Percentiles rank a stretch among this genome's conserved stretches.
These are phyloP conservation scores for Macquaria ambigua DNA, from an alignment of 2,113 vertebrate species.

Conservation along the genomic window DNA sequence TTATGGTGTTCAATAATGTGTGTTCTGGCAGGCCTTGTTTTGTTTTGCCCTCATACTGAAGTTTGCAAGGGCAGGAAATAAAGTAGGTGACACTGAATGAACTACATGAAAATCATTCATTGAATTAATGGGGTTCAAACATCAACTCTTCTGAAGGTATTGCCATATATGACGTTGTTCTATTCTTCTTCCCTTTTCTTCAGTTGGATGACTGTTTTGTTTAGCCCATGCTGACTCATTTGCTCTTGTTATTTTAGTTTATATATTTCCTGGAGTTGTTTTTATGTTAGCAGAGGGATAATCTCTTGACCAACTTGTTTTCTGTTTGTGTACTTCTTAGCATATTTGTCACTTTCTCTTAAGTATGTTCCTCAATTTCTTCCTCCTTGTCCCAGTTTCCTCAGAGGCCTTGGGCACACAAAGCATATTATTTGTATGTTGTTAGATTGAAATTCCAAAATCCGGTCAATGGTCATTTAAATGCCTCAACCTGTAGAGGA, in stretches of 20 bases:
- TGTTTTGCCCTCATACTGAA: background rate
- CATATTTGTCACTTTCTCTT: background rate
- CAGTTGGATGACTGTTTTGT: too few relatives aligned
- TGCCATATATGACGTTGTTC: background rate
- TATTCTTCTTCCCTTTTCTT: background rate
- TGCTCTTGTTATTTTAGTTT: background rate
- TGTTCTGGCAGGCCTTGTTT: slow-evolving; percentile 6
- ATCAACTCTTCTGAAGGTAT: background rate
- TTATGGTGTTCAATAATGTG: background rate
- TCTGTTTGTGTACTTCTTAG: background rate
- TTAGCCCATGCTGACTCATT: background rate
- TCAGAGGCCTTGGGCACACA: background rate
- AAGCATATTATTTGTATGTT: background rate
- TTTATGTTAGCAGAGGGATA: background rate
- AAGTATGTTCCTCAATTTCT: background rate
- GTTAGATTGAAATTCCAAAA: background rate
- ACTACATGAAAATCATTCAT: background rate
- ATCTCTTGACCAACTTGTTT: background rate
- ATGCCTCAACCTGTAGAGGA: background rate
- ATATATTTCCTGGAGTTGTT: background rate
- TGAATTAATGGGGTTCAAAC: background rate
- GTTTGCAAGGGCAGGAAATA: background rate
- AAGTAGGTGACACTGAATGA: background rate
- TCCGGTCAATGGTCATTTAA: background rate
- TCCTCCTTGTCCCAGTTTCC: background rate